phyloP scores from a whole-genome alignment of 2,888 invertebrate genomes.

The Tethea ocularis region DNA sequence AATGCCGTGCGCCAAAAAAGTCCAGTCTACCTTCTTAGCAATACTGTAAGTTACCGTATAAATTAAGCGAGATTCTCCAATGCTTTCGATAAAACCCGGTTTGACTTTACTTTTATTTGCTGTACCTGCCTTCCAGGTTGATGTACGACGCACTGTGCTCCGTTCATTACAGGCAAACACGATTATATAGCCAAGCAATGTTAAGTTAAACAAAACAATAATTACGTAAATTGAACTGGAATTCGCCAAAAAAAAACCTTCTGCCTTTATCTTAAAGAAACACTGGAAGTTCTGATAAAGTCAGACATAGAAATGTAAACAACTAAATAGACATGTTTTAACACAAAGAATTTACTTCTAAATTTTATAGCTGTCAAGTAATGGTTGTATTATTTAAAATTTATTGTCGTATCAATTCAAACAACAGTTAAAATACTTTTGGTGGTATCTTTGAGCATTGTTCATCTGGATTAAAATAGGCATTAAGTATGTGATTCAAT shows the following conservation, averaged over 20 bases:
- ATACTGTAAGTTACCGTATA: slow-evolving; percentile 41
- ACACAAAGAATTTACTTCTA: neutral
- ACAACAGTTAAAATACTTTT: neutral
- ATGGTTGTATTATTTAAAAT: neutral
- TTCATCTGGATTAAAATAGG: neutral
- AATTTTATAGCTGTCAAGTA: neutral
- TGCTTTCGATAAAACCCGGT: slow-evolving; percentile 63
- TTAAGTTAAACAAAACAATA: neutral
- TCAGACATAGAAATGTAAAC: too few relatives aligned
- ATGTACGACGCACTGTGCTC: slow-evolving; percentile 42
- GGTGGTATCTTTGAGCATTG: neutral
- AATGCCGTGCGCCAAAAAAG: slow-evolving; percentile 67
- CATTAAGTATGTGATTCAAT: neutral
- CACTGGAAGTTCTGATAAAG: neutral
- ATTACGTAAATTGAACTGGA: neutral
- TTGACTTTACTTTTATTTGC: slow-evolving; percentile 51
- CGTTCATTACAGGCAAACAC: slow-evolving; percentile 38
- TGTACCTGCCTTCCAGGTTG: slow-evolving; percentile 23
- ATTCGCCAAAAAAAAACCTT: neutral
- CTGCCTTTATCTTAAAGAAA: neutral
- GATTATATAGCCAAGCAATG: slow-evolving; percentile 20
- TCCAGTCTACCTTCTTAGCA: slow-evolving; percentile 44
- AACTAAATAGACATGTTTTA: neutral
- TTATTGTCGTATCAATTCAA: neutral
- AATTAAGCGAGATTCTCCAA: slow-evolving; percentile 57